phyloP scores from a whole-genome alignment of 2,888 invertebrate species.

The Actias luna region DNA sequence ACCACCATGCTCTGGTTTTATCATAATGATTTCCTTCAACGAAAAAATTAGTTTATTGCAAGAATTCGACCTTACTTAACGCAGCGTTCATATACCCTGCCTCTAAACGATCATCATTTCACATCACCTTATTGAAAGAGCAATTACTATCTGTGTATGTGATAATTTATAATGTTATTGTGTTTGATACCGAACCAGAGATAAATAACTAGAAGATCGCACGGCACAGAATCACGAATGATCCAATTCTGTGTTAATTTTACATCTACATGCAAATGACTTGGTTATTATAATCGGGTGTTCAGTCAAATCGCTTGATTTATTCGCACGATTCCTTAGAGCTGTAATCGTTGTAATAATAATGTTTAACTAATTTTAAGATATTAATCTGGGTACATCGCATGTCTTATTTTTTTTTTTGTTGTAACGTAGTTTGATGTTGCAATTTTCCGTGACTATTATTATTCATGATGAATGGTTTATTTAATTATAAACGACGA shows the following conservation, averaged over 20 bases:
- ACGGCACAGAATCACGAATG: neutral
- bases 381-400: neutral
- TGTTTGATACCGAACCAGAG: neutral
- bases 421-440: neutral
- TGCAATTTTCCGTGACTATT: neutral
- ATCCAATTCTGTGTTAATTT: neutral
- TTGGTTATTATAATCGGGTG: neutral
- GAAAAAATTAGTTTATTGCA: too few relatives aligned
- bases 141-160: too few relatives aligned
- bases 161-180: too few relatives aligned
- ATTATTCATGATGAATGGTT: neutral
- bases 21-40: too few relatives aligned
- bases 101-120: too few relatives aligned
- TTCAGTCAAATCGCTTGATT: neutral
- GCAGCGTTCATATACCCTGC: too few relatives aligned
- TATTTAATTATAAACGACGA: neutral
- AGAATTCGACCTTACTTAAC: too few relatives aligned
- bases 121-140: too few relatives aligned
- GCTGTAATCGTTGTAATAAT: neutral
- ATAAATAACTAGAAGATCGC: neutral
- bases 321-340: slow-evolving; percentile 2
- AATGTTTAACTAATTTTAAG: neutral
- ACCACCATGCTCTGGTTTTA: too few relatives aligned
- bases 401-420: neutral
- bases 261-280: neutral